Conservation (phyloP, 2,113 vertebrate species). For the Clupea harengus region DNA sequence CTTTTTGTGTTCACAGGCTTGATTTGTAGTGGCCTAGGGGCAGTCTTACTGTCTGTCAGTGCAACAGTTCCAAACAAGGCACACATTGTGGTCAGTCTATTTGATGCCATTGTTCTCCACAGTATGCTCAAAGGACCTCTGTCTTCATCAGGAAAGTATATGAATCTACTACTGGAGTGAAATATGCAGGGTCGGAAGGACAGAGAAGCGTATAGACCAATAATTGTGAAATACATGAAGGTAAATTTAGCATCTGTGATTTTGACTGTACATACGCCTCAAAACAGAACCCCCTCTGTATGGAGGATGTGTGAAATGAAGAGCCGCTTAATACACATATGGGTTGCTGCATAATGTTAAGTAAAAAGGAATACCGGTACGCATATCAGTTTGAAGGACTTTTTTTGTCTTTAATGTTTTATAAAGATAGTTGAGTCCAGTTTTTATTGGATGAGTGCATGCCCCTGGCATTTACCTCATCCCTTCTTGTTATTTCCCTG, state of each 20-base stretch:
- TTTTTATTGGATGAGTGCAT: background rate
- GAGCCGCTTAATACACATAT: background rate
- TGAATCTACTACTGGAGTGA: background rate
- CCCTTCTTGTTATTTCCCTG: background rate
- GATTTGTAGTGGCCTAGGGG: background rate
- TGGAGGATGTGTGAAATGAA: background rate
- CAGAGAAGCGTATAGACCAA: background rate
- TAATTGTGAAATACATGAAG: background rate
- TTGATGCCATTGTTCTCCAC: slow-evolving; percentile 20
- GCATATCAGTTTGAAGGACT: background rate
- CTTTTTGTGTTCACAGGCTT: slow-evolving; percentile 11
- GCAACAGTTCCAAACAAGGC: slow-evolving; percentile 18
- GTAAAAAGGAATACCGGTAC: background rate
- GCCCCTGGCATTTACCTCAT: background rate
- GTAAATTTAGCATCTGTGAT: background rate
- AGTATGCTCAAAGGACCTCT: background rate
- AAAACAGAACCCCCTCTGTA: background rate
- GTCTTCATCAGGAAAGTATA: background rate
- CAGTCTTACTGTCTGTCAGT: background rate
- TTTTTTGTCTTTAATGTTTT: background rate
- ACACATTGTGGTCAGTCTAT: slow-evolving; percentile 17
- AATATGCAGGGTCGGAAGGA: background rate
- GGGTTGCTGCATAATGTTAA: background rate
- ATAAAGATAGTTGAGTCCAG: background rate
- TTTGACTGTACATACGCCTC: background rate